Evolutionary conservation across 2,888 invertebrate genomes (phyloP).

Genomic region (Cerastis leucographa): DNA sequence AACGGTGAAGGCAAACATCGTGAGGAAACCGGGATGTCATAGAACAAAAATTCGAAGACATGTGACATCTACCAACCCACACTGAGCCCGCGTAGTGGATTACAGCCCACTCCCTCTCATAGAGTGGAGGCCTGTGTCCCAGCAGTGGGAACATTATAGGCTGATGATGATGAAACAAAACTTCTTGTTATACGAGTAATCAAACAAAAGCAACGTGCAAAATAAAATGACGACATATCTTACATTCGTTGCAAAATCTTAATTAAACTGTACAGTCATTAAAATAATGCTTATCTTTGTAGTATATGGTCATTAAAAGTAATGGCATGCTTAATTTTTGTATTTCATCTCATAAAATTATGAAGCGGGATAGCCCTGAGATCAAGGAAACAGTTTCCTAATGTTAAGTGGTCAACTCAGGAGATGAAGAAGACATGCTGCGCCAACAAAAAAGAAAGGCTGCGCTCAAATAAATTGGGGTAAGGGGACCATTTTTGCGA

Average conservation of each 20-base stretch:
- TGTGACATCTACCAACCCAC: too few species aligned
- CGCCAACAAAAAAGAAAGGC: too few species aligned
- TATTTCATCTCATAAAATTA: constrained; percentile 17
- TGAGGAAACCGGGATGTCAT: too few species aligned
- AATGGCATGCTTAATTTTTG: constrained; percentile 14
- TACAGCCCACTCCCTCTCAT: too few species aligned
- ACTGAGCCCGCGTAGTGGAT: too few species aligned
- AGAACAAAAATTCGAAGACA: too few species aligned
- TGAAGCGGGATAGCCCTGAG: background rate
- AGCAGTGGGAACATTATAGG: too few species aligned
- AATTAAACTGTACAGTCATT: constrained; percentile 23
- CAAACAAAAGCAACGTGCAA: background rate
- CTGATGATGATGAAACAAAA: background rate
- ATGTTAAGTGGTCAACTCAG: background rate
- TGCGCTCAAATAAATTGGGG: too few species aligned
- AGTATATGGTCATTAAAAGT: constrained; percentile 19
- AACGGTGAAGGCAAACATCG: too few species aligned
- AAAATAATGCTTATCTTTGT: constrained; percentile 34
- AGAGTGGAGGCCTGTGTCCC: too few species aligned
- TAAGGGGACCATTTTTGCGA: too few species aligned
- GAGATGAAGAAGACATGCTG: background rate
- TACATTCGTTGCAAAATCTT: constrained; percentile 24
- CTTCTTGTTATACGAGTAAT: background rate
- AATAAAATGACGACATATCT: constrained; percentile 8
- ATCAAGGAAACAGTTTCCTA: background rate